These are phyloP conservation scores for Dicyrtoma fusca DNA, from an alignment of 2,888 invertebrate genomes.

Conservation along the genomic window DNA sequence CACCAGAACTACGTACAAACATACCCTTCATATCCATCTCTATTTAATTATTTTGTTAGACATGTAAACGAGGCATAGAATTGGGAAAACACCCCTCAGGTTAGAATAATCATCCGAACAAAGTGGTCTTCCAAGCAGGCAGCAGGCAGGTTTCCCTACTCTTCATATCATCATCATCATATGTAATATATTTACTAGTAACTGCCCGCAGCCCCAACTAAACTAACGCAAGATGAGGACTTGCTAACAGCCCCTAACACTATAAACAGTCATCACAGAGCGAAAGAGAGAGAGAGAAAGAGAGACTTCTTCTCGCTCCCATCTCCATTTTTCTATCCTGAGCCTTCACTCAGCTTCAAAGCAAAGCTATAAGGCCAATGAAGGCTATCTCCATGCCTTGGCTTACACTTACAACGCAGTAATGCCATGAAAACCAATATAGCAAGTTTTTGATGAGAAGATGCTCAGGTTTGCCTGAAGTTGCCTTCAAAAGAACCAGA, in stretches of 20 bases:
- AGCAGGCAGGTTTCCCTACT: not conserved
- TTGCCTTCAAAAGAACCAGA: too few relatives aligned
- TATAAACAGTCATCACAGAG: too few relatives aligned
- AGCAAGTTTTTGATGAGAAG: too few relatives aligned
- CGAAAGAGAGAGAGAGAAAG: too few relatives aligned
- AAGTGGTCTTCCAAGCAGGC: constrained; percentile 33
- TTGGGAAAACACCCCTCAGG: constrained; percentile 41
- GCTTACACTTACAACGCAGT: too few relatives aligned
- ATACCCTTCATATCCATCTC: constrained; percentile 30
- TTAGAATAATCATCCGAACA: constrained; percentile 37
- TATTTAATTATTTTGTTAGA: constrained; percentile 41
- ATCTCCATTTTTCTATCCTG: too few relatives aligned
- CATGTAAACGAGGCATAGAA: constrained; percentile 36
- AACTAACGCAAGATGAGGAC: not conserved
- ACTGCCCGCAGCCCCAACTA: not conserved
- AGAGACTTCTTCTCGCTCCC: not conserved
- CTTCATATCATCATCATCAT: not conserved
- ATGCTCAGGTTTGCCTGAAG: too few relatives aligned
- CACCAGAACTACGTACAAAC: not conserved
- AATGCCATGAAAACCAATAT: too few relatives aligned
- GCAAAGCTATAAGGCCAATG: too few relatives aligned
- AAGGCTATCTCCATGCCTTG: too few relatives aligned
- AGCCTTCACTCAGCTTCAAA: too few relatives aligned
- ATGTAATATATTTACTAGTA: constrained; percentile 3
- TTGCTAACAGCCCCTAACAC: not conserved